Base-by-base conservation (phyloP, 2,113 vertebrate species). In the Uropsilus gracilis region DNA sequence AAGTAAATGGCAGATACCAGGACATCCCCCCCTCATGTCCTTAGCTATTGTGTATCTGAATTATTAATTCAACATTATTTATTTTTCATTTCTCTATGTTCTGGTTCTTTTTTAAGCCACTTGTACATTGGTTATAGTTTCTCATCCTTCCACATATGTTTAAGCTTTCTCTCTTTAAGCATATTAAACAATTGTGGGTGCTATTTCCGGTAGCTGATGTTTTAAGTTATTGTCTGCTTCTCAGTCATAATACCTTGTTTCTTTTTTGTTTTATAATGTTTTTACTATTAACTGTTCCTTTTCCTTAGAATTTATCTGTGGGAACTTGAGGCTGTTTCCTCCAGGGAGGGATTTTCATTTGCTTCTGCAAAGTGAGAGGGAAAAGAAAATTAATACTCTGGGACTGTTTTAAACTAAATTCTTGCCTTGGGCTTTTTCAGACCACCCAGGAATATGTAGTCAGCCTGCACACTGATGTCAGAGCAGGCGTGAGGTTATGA, bases 381-480 rank as follows among this genome's bases (percentile, higher is more conserved):
- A 55, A 55, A 28, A 75, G 48, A 86, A 55, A 81, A 86, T 44
- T 48, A 78, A 78, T 72, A 72, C n/a, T 30, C 39, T 37, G 39
- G 44, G 42, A 22, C 46, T 61, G 48, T 55, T 68, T 78, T 44
- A 68, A 92, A 64, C 34, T 64, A 48, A 48, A 80, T 42, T 63
- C n/a, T 73, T 80, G 46, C 37, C 66, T 53, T 39, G 73, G 80
- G 42, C 82, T 73, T 93, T 78, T 93, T 81, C 48, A 93, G 81
- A 84, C 86, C 69, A 63, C 85, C 78, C 61, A 71, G 69, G 55
- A 14, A 55, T n/a, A 18, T 16, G 59, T 57, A 64, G 17, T 32
- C 48, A 66, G 88, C 48, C 89, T 71, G 20, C 7, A 26, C 28
- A 68, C 42, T 48, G 66, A 68, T 66, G 32, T 42, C 22, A 12